These are phyloP conservation scores for Atta colombica DNA, from an alignment of 1,140 invertebrate species.

Conservation along the genomic window DNA sequence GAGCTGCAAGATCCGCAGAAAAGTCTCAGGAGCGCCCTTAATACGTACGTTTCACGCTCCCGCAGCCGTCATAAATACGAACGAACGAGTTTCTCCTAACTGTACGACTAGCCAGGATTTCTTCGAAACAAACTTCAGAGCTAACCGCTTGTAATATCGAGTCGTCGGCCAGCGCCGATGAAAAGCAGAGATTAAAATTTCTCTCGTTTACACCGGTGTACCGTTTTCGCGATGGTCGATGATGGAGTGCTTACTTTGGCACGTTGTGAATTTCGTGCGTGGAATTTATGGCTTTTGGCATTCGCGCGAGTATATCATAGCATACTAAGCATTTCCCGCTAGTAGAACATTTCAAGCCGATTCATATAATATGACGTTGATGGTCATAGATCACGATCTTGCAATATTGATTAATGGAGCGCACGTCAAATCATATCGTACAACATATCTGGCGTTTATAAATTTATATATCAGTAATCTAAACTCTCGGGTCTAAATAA, in stretches of 20 bases:
- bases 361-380: conserved; percentile 58
- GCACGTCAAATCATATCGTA: conserved; percentile 1
- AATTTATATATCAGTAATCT: not conserved
- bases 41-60: conserved; percentile 45
- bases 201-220: conserved; percentile 36
- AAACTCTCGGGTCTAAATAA: not conserved
- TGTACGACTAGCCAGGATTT: conserved; percentile 40
- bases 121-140: conserved; percentile 61
- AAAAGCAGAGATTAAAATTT: conserved; percentile 70
- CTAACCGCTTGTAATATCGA: conserved; percentile 69
- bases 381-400: conserved; percentile 54
- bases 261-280: conserved; percentile 56
- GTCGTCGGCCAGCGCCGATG: conserved; percentile 53
- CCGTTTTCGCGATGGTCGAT: conserved; percentile 37
- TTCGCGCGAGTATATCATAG: conserved; percentile 49
- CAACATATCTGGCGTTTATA: not conserved
- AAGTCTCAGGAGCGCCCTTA: conserved; percentile 38
- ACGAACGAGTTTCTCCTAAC: conserved; percentile 64
- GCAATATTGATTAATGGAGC: conserved; percentile 56
- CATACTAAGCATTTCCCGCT: conserved; percentile 41
- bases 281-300: conserved; percentile 56
- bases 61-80: conserved; percentile 71
- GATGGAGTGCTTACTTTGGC: conserved; percentile 59
- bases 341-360: conserved; percentile 20
- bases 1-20: conserved; percentile 6